phyloP scores from a whole-genome alignment of 2,113 vertebrate genomes.

The Proteles cristata region DNA sequence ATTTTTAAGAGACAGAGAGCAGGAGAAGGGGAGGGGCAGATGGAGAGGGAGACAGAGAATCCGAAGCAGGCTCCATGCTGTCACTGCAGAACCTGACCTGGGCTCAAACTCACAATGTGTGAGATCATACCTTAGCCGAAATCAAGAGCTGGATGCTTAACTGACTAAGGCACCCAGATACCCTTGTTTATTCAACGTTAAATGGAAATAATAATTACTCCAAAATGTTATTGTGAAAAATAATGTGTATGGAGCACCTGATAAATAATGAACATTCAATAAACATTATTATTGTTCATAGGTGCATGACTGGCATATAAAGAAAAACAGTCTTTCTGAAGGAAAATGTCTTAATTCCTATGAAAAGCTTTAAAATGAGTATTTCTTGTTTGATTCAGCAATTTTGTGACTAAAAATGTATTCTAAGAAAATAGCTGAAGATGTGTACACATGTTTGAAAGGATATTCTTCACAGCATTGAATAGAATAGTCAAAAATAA shows the following conservation, averaged over 20 bases:
- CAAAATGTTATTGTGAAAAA: slow-evolving; percentile 34
- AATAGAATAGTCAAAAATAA: neutral
- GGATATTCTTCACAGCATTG: neutral
- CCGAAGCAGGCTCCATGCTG: too few relatives aligned
- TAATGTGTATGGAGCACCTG: neutral
- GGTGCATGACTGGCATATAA: neutral
- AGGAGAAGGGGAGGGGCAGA: too few relatives aligned
- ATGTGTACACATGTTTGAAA: neutral
- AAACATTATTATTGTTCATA: neutral
- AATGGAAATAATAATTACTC: neutral
- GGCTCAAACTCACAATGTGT: too few relatives aligned
- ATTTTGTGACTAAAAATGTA: slow-evolving; percentile 15
- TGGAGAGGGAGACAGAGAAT: too few relatives aligned
- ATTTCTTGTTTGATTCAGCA: slow-evolving; percentile 3
- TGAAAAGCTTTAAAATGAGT: neutral
- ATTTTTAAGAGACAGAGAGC: too few relatives aligned
- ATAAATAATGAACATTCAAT: neutral
- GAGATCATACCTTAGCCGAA: too few relatives aligned
- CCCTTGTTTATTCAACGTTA: neutral
- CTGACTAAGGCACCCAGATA: too few relatives aligned
- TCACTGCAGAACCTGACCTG: too few relatives aligned
- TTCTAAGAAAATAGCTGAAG: slow-evolving; percentile 42
- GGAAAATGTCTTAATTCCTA: neutral
- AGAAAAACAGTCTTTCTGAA: neutral
- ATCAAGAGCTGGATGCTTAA: too few relatives aligned